Base-by-base conservation (phyloP, 2,888 invertebrate species). In the Oxyscelio sp. region DNA sequence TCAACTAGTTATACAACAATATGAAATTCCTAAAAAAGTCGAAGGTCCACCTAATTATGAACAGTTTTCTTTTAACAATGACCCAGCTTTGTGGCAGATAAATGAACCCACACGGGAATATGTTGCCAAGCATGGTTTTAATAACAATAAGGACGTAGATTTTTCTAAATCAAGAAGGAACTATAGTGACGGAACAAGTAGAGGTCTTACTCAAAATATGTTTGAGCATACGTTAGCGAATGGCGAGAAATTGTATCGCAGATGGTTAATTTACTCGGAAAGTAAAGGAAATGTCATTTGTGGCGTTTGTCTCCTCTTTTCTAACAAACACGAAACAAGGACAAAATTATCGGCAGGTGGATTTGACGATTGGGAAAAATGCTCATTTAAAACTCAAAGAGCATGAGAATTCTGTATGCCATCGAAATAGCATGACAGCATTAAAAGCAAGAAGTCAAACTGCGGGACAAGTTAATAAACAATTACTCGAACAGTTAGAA, bases 361-460 rank as follows among this genome's bases (percentile, higher is more conserved):
- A 40, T 77, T 68, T n/a, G 22, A 40, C 48, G 68, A 77, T 52
- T 77, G 77, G 77, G n/a, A 68, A 66, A 77, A 77, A 77, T 43
- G 59, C 58, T 8, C 59, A 77, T 58, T 8, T 43, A 34, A 66
- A 40, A 52, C 24, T 59, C 4, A 68, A 68, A 59, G 66, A 68
- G 13, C 77, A 77, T 52, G 68, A 68, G 38, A 77, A 68, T 59
- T 66, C 68, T 15, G 24, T 50, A 40, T 50, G 38, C 17, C 75
- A 75, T 15, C 19, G 75, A 75, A 75, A 75, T 50, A 52, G 31
- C 38, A 24, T 54, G 17, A 40, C 31, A 9, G 48, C 56, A 56
- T 34, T 65, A 17, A 75, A 34, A 58, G 45, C 17, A 56, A 75
- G 75, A 75, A 34, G 65, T n/a, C 56, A 24, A 24, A 21, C 22